Evolutionary conservation across 2,113 vertebrate species (phyloP).

Genomic region (Thunnus thynnus): DNA sequence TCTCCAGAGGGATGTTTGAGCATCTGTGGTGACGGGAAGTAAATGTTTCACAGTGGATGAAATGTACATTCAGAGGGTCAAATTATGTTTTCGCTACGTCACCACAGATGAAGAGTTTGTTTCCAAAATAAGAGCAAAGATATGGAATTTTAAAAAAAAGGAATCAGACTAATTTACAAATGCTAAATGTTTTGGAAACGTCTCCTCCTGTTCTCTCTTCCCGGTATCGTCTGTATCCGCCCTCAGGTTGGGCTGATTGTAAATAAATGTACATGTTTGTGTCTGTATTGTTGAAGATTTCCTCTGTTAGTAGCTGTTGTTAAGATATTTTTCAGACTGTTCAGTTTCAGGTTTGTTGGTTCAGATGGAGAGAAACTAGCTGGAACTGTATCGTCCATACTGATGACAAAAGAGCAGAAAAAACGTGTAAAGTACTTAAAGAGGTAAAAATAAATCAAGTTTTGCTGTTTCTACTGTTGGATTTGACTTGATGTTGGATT

Average conservation of each 20-base stretch:
- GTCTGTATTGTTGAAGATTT: slow-evolving; percentile 21
- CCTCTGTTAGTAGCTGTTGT: neutral
- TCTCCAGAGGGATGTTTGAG: too few species aligned
- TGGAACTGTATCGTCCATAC: too few species aligned
- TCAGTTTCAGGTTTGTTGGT: neutral
- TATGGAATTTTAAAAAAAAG: too few species aligned
- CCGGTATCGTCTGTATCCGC: neutral
- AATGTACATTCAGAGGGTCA: too few species aligned
- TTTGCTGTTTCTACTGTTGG: slow-evolving; percentile 3
- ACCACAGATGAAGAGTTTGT: neutral
- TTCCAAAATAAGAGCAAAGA: neutral
- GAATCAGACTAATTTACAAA: too few species aligned
- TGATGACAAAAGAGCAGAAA: too few species aligned
- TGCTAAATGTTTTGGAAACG: too few species aligned
- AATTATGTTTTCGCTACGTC: neutral
- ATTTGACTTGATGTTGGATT: slow-evolving; percentile 17
- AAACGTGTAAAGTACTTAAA: neutral
- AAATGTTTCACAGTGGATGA: too few species aligned
- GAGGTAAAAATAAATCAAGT: neutral
- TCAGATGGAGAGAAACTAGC: neutral
- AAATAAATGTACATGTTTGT: slow-evolving; percentile 77
- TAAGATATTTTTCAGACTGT: neutral
- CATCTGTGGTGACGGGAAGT: too few species aligned
- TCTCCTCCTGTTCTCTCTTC: neutral
- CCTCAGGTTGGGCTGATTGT: slow-evolving; percentile 49